A percentile compares a stretch with the other conserved stretches of the same genome.
Evolutionary conservation across 2,888 invertebrate species (phyloP).

Genomic region (Drosophila aldrichi): DNA sequence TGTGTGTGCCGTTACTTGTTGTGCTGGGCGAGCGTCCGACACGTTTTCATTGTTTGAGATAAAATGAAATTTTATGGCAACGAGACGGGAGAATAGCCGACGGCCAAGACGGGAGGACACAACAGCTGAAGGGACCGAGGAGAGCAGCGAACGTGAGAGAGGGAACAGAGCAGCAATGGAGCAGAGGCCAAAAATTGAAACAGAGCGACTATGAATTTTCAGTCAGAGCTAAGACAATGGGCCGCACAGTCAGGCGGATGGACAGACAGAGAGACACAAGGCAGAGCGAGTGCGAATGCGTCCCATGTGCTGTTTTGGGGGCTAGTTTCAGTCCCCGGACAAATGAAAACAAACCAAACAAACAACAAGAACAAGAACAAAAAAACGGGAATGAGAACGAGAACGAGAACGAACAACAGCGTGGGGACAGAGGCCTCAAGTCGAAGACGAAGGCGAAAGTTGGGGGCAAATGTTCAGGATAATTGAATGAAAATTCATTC

Average conservation of each 20-base stretch:
- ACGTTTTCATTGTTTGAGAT: conserved; percentile 78
- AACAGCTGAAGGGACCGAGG: not conserved
- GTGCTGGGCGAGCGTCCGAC: conserved; percentile 52
- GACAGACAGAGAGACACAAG: not conserved
- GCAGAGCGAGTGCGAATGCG: conserved; percentile 2
- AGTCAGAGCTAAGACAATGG: conserved; percentile 70
- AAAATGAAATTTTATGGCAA: conserved; percentile 79
- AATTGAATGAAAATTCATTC: conserved; percentile 81
- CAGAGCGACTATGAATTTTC: conserved; percentile 78
- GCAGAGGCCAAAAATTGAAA: conserved; percentile 72
- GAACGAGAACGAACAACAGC: conserved; percentile 10
- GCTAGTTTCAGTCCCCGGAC: conserved; percentile 77
- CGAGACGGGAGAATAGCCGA: conserved; percentile 35
- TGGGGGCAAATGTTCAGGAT: conserved; percentile 69
- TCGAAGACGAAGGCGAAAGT: not conserved
- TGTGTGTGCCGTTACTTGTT: conserved; percentile 16
- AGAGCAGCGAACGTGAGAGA: not conserved
- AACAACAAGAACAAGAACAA: conserved; percentile 14
- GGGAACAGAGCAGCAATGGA: conserved; percentile 4
- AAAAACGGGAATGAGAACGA: not conserved
- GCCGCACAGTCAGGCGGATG: conserved; percentile 25
- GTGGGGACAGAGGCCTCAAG: conserved; percentile 5
- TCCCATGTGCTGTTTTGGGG: conserved; percentile 59
- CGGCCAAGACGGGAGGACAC: conserved; percentile 30
- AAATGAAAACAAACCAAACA: conserved; percentile 64